phyloP scores from a whole-genome alignment of 1,140 invertebrate genomes.

The Parapsyche elsis region DNA sequence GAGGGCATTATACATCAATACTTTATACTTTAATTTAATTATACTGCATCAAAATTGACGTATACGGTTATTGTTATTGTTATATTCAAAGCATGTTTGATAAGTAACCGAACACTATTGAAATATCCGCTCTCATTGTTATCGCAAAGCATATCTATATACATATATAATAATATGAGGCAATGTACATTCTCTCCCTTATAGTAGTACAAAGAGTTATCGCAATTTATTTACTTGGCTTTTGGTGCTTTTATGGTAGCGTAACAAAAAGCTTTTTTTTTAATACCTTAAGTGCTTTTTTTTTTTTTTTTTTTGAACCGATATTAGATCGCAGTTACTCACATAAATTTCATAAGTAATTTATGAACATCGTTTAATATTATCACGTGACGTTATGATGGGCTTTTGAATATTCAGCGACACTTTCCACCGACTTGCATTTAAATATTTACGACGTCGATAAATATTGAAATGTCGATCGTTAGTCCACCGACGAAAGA shows the following conservation, averaged over 20 bases:
- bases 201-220: conserved; percentile 2
- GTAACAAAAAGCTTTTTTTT: conserved; percentile 16
- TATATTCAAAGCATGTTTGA: no score
- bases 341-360: conserved; percentile 19
- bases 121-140: not conserved
- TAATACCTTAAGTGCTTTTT: conserved; percentile 20
- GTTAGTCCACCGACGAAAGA: no score
- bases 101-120: not conserved
- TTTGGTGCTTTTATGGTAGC: conserved; percentile 6
- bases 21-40: no score
- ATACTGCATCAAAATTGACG: no score
- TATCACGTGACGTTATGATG: not conserved
- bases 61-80: no score
- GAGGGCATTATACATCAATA: no score
- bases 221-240: conserved; percentile 10
- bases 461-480: no score
- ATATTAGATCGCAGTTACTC: conserved; percentile 21
- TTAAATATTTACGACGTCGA: no score
- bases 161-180: not conserved
- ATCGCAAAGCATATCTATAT: not conserved
- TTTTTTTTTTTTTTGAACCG: not conserved
- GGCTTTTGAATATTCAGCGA: not conserved
- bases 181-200: not conserved
- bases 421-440: not conserved
- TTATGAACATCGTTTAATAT: conserved; percentile 28